Conservation (phyloP, 2,113 vertebrate genomes). For the Gavia stellata region DNA sequence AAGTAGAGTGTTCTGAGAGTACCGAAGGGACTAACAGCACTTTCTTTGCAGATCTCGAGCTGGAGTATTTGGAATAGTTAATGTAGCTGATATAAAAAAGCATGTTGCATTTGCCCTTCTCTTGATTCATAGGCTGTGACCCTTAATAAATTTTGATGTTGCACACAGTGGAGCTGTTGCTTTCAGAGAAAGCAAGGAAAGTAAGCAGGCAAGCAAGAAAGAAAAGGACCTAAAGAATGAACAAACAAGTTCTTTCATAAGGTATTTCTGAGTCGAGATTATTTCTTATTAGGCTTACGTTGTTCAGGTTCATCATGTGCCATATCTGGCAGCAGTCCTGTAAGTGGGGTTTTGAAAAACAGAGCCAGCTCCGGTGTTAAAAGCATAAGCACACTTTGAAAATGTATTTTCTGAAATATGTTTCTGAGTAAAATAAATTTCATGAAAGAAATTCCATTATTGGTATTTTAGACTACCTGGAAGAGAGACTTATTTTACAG, state of each 20-base stretch:
- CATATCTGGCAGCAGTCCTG: background rate
- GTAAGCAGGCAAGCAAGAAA: background rate
- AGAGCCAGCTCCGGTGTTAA: background rate
- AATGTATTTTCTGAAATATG: background rate
- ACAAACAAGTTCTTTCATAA: slow-evolving; percentile 47
- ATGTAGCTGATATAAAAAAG: background rate
- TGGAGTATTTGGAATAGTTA: background rate
- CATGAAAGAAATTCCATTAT: background rate
- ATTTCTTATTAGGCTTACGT: background rate
- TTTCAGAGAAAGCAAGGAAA: slow-evolving; percentile 25
- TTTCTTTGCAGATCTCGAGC: slow-evolving; percentile 3
- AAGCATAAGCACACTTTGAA: background rate
- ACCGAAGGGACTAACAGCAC: background rate
- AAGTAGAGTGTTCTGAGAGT: background rate
- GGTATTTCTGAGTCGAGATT: slow-evolving; percentile 13
- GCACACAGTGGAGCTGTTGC: background rate
- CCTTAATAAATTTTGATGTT: slow-evolving; percentile 32
- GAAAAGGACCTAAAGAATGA: slow-evolving; percentile 18
- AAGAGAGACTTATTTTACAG: background rate
- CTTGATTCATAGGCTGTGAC: slow-evolving; percentile 47
- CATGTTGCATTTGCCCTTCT: background rate
- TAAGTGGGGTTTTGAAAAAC: background rate
- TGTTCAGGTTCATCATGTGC: background rate
- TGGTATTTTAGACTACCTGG: background rate
- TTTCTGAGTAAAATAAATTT: background rate